Conservation (phyloP, 1,140 invertebrate genomes). For the Geopemphigus sp. region DNA sequence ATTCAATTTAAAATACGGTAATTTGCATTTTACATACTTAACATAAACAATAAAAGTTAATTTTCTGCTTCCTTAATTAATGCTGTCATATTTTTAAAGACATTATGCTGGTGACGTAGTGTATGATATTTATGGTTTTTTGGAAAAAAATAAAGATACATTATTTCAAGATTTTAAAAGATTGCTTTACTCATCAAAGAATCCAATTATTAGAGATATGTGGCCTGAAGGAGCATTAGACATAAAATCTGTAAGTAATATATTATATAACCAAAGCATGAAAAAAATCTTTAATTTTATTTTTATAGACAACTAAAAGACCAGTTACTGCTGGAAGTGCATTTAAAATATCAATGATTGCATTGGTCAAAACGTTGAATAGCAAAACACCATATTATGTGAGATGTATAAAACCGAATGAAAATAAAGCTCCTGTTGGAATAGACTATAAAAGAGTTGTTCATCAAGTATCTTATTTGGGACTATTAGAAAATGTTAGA, state of each 20-base stretch:
- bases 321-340: conserved; percentile 88
- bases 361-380: conserved; percentile 81
- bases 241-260: conserved; percentile 71
- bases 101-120: conserved; percentile 97
- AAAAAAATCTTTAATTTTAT: not conserved
- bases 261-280: not conserved
- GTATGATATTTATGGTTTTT: conserved; percentile 84
- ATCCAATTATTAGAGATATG: conserved; percentile 77
- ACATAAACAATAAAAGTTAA: not conserved
- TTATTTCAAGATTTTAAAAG: conserved; percentile 95
- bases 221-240: conserved; percentile 92
- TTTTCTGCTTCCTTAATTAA: not conserved
- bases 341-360: conserved; percentile 92
- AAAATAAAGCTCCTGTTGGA: conserved; percentile 78
- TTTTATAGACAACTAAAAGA: conserved; percentile 81
- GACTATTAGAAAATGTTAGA: conserved; percentile 88
- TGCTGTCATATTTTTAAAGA: conserved; percentile 55
- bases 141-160: conserved; percentile 95
- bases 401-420: conserved; percentile 94
- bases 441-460: conserved; percentile 78
- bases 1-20: conserved; percentile 79
- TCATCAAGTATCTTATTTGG: conserved; percentile 89
- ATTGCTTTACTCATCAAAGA: conserved; percentile 77
- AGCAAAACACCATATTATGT: conserved; percentile 95
- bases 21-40: conserved; percentile 51